Conservation (phyloP, 2,888 invertebrate genomes). For the Mycogona germanica region DNA sequence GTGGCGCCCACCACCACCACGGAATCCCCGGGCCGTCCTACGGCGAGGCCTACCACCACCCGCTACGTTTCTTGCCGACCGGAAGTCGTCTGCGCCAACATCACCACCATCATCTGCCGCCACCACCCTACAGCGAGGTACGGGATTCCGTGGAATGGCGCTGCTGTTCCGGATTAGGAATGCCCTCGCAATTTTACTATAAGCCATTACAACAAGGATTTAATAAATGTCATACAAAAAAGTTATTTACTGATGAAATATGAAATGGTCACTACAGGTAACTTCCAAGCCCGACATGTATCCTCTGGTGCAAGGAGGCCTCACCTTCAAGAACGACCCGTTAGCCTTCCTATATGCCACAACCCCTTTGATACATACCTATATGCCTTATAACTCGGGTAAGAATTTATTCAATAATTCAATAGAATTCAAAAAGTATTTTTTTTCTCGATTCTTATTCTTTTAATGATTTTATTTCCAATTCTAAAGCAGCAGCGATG, state of each 20-base stretch:
- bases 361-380: constrained; percentile 17
- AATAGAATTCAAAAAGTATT: neutral
- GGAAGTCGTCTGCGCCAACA: too few species aligned
- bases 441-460: neutral
- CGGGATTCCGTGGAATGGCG: too few species aligned
- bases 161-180: too few species aligned
- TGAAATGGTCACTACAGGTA: constrained; percentile 10
- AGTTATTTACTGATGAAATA: neutral
- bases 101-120: constrained; percentile 12
- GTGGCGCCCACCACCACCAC: neutral
- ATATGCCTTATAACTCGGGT: constrained; percentile 16
- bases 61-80: constrained; percentile 11
- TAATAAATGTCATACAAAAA: too few species aligned
- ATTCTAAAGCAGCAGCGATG: constrained; percentile 1
- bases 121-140: constrained; percentile 21
- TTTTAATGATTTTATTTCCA: too few species aligned
- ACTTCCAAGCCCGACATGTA: constrained; percentile 20
- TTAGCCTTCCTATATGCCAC: constrained; percentile 16
- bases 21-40: neutral
- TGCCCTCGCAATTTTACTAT: too few species aligned
- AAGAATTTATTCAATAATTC: neutral
- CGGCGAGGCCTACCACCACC: constrained; percentile 5
- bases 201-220: too few species aligned
- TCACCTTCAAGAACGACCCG: constrained; percentile 9
- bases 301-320: constrained; percentile 17